These are phyloP conservation scores for Idaea aversata DNA, from an alignment of 2,888 invertebrate species.

Conservation along the genomic window DNA sequence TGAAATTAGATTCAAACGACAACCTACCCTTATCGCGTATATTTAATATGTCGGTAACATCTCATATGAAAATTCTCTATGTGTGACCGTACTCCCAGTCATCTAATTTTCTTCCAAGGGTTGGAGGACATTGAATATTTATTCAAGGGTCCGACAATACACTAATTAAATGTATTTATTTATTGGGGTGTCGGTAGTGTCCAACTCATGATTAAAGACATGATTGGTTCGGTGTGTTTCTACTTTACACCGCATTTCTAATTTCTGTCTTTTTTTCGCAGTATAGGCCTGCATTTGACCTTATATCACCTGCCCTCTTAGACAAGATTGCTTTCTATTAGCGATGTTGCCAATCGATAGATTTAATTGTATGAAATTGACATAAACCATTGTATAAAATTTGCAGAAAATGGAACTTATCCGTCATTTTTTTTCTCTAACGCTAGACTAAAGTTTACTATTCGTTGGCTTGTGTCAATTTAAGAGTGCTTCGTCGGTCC, in stretches of 20 bases:
- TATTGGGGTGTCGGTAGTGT: neutral
- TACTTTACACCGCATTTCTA: neutral
- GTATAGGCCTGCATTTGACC: no score
- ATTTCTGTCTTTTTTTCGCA: neutral
- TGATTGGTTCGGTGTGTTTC: neutral
- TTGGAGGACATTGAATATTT: neutral
- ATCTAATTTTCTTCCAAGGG: neutral
- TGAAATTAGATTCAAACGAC: neutral
- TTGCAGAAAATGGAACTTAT: no score
- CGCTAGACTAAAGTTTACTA: no score
- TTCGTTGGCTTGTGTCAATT: no score
- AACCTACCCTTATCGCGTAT: neutral
- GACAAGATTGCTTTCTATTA: no score
- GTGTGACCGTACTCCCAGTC: neutral
- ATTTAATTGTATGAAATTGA: no score
- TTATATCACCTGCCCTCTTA: no score
- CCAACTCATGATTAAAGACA: neutral
- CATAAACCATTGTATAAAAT: no score
- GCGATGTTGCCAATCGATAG: no score
- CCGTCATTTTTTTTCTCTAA: no score
- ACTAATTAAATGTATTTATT: constrained; percentile 1
- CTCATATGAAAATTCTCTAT: neutral
- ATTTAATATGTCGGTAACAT: neutral
- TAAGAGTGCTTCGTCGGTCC: no score
- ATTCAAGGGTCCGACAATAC: neutral